These are phyloP conservation scores for Mechanitis messenoides DNA, from an alignment of 2,888 invertebrate genomes.

Conservation along the genomic window DNA sequence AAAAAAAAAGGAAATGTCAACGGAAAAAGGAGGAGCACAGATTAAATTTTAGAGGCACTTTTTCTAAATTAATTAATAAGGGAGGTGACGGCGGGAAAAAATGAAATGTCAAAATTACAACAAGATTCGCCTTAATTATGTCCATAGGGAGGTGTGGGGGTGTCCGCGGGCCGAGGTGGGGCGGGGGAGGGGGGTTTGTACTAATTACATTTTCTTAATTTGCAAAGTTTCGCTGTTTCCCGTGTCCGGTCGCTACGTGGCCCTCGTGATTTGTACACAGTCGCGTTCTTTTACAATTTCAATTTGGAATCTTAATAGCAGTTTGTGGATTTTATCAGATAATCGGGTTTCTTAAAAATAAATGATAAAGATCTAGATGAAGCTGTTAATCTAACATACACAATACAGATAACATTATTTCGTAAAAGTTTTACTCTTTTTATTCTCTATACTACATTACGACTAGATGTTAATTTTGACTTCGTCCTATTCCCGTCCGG, in stretches of 20 bases:
- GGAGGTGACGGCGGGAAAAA: constrained; percentile 66
- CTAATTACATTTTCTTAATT: constrained; percentile 77
- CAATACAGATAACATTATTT: too few species aligned
- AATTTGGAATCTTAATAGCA: constrained; percentile 9
- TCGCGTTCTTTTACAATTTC: constrained; percentile 7
- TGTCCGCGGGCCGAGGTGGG: constrained; percentile 38
- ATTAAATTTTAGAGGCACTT: constrained; percentile 72
- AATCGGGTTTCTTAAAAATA: background rate
- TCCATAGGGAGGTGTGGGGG: constrained; percentile 46
- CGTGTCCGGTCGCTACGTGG: constrained; percentile 39
- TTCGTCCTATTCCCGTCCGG: too few species aligned
- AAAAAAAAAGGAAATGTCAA: constrained; percentile 56
- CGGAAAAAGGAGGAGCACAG: constrained; percentile 56
- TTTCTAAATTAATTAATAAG: constrained; percentile 71
- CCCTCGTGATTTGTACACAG: constrained; percentile 33
- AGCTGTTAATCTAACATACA: too few species aligned
- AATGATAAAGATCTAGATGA: background rate
- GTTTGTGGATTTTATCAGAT: constrained; percentile 5
- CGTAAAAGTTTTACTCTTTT: too few species aligned
- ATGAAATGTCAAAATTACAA: constrained; percentile 76
- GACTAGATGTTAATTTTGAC: too few species aligned
- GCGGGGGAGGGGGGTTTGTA: constrained; percentile 36
- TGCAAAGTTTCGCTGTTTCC: constrained; percentile 59
- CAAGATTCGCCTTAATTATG: constrained; percentile 74
- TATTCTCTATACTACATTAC: too few species aligned